Base-by-base conservation (phyloP, 2,888 invertebrate genomes). In the Enchytraeus crypticus region DNA sequence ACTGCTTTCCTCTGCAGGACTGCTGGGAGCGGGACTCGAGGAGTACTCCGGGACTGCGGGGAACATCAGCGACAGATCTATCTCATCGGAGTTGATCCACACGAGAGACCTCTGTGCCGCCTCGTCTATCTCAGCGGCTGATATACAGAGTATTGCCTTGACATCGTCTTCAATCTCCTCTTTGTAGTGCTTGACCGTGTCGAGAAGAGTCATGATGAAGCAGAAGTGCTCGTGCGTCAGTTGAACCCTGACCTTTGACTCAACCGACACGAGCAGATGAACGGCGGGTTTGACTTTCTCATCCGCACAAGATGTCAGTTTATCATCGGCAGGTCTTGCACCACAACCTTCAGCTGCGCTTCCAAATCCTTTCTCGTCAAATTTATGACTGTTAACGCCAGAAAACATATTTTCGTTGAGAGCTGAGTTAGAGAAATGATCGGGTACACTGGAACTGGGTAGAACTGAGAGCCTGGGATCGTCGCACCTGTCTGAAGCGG, bases 181-280 rank as follows among this genome's bases (percentile, higher is more conserved):
- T 59, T 73, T 72, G 62, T 73, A 74, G 5, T 69, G 66, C 26
- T 72, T 60, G 34, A 90, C 79, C 54, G 87, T 85, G 79, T 95
- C 93, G 29, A 88, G 83, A 71, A 92, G 83, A 57, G 93, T 83
- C 78, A 92, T 80, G 57, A 95, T 82, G 81, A 95, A 93, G 70
- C 93, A 83, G 80, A 88, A 88, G 81, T 95, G 93, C 80, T 89
- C 92, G 79, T 93, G 93, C 82, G 92, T 93, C 63, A 96, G 83
- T 80, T 95, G 93, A 3, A 92, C 82, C 67, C 90, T 90, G 57
- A 92, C 86, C 57, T 92, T 82, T 72, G 89, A 89, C 56, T 87
- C 85, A 56, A 92, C 86, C 72, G 90, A 86, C 0, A 88, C 87
- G 55, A 93, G 84, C 30, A 88, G 85, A 79, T 89, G 89, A 67